A percentile compares a stretch with the other conserved stretches of the same genome.
phyloP scores from a whole-genome alignment of 2,797 vertebrate species.

The Leuciscus waleckii region DNA sequence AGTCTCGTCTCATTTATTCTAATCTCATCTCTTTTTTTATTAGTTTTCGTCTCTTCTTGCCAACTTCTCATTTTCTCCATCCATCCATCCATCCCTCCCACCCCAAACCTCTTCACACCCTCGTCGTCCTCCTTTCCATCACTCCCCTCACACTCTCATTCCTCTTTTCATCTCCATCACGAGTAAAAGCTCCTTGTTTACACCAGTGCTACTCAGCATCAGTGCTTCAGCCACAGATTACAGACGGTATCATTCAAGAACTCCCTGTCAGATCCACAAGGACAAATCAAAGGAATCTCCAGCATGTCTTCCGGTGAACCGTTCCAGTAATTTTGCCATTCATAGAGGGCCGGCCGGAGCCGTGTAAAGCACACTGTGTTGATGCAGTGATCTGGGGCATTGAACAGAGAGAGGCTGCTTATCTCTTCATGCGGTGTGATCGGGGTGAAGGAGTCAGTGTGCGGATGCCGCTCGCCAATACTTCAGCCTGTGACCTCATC shows the following conservation, averaged over 20 bases:
- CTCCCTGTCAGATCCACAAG: neutral
- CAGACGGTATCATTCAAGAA: neutral
- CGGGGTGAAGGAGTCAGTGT: conserved; percentile 41
- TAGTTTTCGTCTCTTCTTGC: neutral
- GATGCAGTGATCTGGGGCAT: conserved; percentile 29
- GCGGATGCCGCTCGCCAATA: conserved; percentile 9
- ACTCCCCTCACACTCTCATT: neutral
- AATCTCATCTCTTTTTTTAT: conserved; percentile 2
- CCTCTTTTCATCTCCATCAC: neutral
- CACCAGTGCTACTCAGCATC: neutral
- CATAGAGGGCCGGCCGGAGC: neutral
- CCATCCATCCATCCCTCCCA: neutral
- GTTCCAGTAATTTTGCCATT: neutral
- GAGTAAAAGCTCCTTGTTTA: neutral
- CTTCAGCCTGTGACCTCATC: conserved; percentile 47
- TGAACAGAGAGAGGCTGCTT: conserved; percentile 22
- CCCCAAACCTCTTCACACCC: neutral
- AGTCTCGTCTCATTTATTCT: neutral
- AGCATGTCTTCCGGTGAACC: neutral
- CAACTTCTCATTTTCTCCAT: neutral
- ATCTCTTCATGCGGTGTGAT: conserved; percentile 30
- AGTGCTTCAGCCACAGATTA: conserved; percentile 1
- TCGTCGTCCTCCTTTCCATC: too few species aligned
- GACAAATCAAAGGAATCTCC: conserved; percentile 18
- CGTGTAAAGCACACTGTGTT: neutral